These are phyloP conservation scores for Oceanodroma tethys DNA, from an alignment of 2,113 vertebrate genomes.

Conservation along the genomic window DNA sequence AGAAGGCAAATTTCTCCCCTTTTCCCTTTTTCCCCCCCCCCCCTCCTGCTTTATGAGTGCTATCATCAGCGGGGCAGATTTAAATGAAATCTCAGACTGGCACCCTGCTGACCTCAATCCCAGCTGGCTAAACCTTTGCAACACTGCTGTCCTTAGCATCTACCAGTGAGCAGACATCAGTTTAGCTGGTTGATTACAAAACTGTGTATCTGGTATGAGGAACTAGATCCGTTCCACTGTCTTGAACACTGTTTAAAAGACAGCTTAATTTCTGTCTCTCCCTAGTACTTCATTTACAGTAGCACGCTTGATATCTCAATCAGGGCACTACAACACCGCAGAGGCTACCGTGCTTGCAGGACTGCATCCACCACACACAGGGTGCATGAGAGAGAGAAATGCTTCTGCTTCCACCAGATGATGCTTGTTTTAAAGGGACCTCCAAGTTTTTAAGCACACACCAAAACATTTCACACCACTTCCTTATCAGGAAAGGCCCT, in stretches of 20 bases:
- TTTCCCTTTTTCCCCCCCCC: fast-evolving
- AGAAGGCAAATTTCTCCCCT: neutral
- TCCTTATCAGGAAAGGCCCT: neutral
- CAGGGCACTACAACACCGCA: neutral
- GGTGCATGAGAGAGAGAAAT: neutral
- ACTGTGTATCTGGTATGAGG: neutral
- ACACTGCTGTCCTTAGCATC: neutral
- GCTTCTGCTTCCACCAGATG: neutral
- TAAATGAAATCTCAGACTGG: conserved; percentile 4
- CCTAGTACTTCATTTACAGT: neutral
- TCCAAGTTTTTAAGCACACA: neutral
- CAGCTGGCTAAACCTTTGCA: neutral
- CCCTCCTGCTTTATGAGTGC: neutral
- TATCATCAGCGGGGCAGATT: neutral
- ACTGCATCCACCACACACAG: neutral
- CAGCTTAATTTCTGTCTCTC: neutral
- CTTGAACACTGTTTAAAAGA: neutral
- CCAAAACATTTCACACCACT: neutral
- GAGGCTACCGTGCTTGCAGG: neutral
- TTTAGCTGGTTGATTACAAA: neutral
- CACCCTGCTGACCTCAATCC: neutral
- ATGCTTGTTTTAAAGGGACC: neutral
- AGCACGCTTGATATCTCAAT: neutral
- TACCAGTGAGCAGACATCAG: neutral
- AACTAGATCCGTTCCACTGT: neutral